Evolutionary conservation across 1,140 invertebrate genomes (phyloP), one percentile per base, ranked within the genome.

Genomic region (Phymorhynchus buccinoides): DNA sequence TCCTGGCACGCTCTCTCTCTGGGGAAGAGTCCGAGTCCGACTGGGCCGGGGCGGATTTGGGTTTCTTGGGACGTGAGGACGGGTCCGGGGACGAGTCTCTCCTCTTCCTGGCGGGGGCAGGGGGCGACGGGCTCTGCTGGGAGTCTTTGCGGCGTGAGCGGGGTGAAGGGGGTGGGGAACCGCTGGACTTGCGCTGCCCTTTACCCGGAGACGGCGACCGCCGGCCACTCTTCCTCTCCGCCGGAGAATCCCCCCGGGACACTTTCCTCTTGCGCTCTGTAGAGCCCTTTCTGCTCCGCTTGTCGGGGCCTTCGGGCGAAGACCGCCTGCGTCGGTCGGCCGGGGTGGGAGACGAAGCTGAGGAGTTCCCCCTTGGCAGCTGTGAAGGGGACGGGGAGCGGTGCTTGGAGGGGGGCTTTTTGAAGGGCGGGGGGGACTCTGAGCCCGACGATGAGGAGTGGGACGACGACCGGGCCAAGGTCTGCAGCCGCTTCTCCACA

Each of bases 341-440:
- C 30, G 75, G 75, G 9, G 52, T 44, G 18, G 84, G 75, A 27
- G 85, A 80, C 30, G 84, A 73, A n/a, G 84, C 44, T 18, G 78
- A 80, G n/a, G 68, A 75, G 3, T 35, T 75, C 16, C 79, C 42
- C 27, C 80, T 81, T 44, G 48, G 79, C 32, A 27, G 66, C 12
- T n/a, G 32, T 12, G 48, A 66, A 16, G 85, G 85, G 9, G 85
- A 86, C 37, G 84, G 41, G 32, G 75, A 79, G 32, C 79, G 66
- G 71, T 81, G 85, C 37, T 44, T 73, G n/a, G 62, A 32, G 16
- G 27, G 41, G 35, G 78, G 73, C 27, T 83, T 83, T 39, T 83
- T 83, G 62, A 83, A 68, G 12, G 81, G 62, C 6, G 86, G 86
- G 7, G 86, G 66, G 12, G 86, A 86, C 42, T 80, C 75, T 35